Evolutionary conservation across 1,140 invertebrate genomes (phyloP), one percentile per base, ranked within the genome.

Genomic region (Forficula auricularia): DNA sequence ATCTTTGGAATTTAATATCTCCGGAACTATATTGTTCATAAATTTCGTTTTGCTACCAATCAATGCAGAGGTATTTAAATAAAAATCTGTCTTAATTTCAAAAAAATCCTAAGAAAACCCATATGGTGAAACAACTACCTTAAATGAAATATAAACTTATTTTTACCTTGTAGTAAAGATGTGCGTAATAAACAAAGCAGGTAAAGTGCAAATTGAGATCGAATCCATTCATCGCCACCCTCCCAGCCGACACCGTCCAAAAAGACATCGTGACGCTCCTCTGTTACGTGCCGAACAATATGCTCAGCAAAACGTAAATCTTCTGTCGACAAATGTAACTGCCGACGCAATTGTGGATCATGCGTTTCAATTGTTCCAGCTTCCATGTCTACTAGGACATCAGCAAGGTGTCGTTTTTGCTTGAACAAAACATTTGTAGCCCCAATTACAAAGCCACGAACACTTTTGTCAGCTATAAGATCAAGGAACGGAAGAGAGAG

Each of bases 341-440:
- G 76, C 37, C 81, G 72, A 49, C 82, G 74, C 19, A 98, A 60
- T 42, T 89, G 79, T 37, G 77, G 62, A 65, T 95, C 87, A 43
- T 77, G 71, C 14, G 88, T 82, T 57, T 97, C 90, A 54, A 98
- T 79, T 56, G 82, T 77, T 36, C 77, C 77, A 52, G 78, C 79
- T 55, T 87, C 83, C 14, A 64, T 57, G 64, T 94, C 91, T 9
- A 98, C 72, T 39, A 97, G 63, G 20, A 90, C 81, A 67, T 98
- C 94, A 53, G 88, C 83, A 3, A 95, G 61, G 54, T 94, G 82
- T 45, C 80, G 75, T 56, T 94, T 94, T 55, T 96, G 91, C 60
- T 91, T 90, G 56, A 98, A 98, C 6, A 98, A 65, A 13, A 95
- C 79, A 72, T 98, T 98, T 30, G 92, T 96, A 7, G 94, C 94